Evolutionary conservation across 92 coral and sea anemone genomes (phyloP).

Genomic region (Bergia puertoricense): DNA sequence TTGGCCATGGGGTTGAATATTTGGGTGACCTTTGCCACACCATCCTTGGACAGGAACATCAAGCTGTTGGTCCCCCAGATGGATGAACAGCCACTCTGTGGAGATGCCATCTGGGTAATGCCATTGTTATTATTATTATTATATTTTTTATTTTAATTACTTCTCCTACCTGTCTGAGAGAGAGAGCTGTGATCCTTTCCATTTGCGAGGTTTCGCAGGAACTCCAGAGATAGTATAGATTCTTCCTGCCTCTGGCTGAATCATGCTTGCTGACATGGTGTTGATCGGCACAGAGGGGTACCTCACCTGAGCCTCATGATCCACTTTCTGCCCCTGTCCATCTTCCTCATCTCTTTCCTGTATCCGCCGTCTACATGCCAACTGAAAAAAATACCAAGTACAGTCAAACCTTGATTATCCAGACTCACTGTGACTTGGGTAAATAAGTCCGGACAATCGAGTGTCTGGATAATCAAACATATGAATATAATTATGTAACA

Average conservation of each 20-base stretch:
- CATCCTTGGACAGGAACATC: too few species aligned
- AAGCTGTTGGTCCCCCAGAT: too few species aligned
- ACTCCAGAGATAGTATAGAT: conserved; percentile 69
- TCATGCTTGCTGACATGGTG: conserved; percentile 86
- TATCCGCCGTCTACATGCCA: conserved; percentile 70
- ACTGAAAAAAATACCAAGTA: conserved; percentile 42
- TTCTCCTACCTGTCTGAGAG: conserved; percentile 73
- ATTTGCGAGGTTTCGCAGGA: conserved; percentile 76
- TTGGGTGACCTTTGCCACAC: too few species aligned
- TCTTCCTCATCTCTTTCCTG: conserved; percentile 67
- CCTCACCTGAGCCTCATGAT: conserved; percentile 65
- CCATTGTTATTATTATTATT: too few species aligned
- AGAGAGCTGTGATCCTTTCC: conserved; percentile 84
- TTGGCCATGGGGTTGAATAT: too few species aligned
- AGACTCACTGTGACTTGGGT: neutral
- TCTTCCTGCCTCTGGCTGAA: conserved; percentile 79
- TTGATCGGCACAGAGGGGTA: conserved; percentile 74
- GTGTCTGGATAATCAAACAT: too few species aligned
- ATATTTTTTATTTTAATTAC: too few species aligned
- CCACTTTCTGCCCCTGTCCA: conserved; percentile 58
- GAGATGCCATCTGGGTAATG: too few species aligned
- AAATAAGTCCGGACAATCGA: too few species aligned
- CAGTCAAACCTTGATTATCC: too few species aligned
- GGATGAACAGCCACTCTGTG: too few species aligned
- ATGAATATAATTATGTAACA: too few species aligned